phyloP scores from a whole-genome alignment of 2,888 invertebrate species.

The Enchytraeus crypticus region DNA sequence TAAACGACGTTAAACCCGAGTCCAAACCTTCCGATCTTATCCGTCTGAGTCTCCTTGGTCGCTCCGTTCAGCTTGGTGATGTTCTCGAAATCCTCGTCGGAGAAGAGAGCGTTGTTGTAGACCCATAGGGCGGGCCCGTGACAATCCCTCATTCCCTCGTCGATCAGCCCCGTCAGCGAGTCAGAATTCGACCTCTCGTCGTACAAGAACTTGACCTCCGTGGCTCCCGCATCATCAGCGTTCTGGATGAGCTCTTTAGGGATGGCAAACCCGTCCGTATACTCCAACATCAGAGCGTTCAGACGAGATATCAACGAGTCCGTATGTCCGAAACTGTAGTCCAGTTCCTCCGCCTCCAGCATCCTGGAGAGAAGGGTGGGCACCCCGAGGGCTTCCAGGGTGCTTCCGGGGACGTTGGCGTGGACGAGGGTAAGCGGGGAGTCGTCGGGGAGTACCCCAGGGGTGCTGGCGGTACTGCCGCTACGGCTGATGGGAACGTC shows the following conservation, averaged over 20 bases:
- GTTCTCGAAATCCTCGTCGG: constrained; percentile 39
- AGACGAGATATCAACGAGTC: constrained; percentile 36
- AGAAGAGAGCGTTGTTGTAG: constrained; percentile 40
- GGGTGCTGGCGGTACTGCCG: not conserved
- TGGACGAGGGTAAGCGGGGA: constrained; percentile 29
- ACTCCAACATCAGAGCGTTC: constrained; percentile 27
- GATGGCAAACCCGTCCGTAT: constrained; percentile 37
- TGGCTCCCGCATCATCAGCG: constrained; percentile 43
- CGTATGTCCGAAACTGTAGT: constrained; percentile 33
- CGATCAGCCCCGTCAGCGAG: constrained; percentile 30
- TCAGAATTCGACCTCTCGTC: constrained; percentile 37
- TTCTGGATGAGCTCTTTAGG: constrained; percentile 44
- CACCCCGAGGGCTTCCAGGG: constrained; percentile 33
- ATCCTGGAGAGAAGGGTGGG: constrained; percentile 31
- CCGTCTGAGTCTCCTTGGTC: constrained; percentile 34
- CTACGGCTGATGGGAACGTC: constrained; percentile 3
- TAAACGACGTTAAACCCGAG: constrained; percentile 45
- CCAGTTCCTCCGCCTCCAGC: constrained; percentile 27
- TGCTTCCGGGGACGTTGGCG: constrained; percentile 28
- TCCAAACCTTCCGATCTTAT: constrained; percentile 42
- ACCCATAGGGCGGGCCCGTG: constrained; percentile 46
- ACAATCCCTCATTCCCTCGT: constrained; percentile 35
- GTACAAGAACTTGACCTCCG: constrained; percentile 34
- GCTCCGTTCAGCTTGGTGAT: constrained; percentile 40
- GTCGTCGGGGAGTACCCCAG: not conserved